A percentile compares a stretch with the other conserved stretches of the same genome.
Conservation (phyloP, 2,113 vertebrate genomes). For the Dasyornis broadbenti region DNA sequence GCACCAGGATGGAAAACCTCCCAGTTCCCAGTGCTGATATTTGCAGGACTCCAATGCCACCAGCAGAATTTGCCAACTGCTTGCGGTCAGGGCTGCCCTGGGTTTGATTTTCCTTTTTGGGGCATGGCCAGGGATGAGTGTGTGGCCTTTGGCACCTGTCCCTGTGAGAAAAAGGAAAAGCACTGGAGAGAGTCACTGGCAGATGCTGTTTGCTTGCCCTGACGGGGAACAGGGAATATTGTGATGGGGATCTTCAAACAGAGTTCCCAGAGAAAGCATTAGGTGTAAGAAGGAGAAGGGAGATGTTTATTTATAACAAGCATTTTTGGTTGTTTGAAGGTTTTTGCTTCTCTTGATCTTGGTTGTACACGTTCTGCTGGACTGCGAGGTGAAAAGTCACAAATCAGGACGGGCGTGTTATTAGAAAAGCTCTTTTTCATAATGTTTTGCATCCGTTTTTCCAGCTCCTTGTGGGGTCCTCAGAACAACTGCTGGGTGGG, state of each 20-base stretch:
- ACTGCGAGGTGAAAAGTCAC: background rate
- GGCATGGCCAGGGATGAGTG: background rate
- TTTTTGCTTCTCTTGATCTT: background rate
- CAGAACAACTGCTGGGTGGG: background rate
- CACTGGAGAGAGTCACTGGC: background rate
- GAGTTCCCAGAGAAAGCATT: background rate
- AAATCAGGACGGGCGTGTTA: background rate
- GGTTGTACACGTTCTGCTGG: background rate
- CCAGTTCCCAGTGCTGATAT: background rate
- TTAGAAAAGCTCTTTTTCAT: background rate
- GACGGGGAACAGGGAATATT: background rate
- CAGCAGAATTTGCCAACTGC: background rate
- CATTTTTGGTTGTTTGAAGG: background rate
- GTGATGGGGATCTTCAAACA: background rate
- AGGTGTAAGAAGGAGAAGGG: background rate
- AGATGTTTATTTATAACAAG: background rate
- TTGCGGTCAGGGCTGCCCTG: background rate
- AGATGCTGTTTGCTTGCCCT: background rate
- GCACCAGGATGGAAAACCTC: rapidly evolving
- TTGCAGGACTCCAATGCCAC: background rate
- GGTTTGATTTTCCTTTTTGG: background rate
- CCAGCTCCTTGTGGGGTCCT: background rate
- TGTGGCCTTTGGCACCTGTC: background rate
- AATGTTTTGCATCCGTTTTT: background rate
- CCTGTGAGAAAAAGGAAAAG: background rate